Base-by-base conservation (phyloP, 2,888 invertebrate species). In the Heliconius cydno region DNA sequence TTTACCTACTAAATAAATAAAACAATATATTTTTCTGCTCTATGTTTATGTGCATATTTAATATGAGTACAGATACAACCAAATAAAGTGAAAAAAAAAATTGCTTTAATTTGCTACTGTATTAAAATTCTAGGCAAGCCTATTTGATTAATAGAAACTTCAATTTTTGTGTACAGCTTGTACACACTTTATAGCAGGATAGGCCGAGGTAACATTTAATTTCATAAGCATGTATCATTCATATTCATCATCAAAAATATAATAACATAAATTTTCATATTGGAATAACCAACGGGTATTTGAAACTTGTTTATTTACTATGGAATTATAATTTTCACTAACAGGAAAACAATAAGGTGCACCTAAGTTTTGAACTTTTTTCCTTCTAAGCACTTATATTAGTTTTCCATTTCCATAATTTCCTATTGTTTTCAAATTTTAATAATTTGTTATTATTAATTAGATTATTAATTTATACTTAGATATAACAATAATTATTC, bases 281-380 rank as follows among this genome's bases (percentile, higher is more conserved):
- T n/a, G 73, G 73, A 73, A 73, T 60, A 34, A 73, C 73, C 73
- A 30, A 72, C 60, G 72, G 72, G 72, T 57, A 72, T 72, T 72
- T 57, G 30, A 34, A 60, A 15, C 34, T 34, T 1, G 30, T 60
- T 22, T 30, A 41, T 30, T 71, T 30, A 57, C 5, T 57, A 72
- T 52, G 34, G 34, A 34, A 57, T 60, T 25, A 60, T 60, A 60
- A 60, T 57, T 73, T 73, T 60, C 73, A 57, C 13, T 15, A 60
- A n/a, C 52, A 73, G 72, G 72, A 72, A 72, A 73, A 73, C n/a
- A 73, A 57, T 34, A 57, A 57, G 22, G 7, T 52, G 15, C 19
- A 71, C 46, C 3, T 30, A 30, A 52, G 2, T 12, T 4, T 52
- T n/a, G n/a, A 34, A n/a, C 22, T 9, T 57, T 65, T 30, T 73